Evolutionary conservation across 2,797 vertebrate species (phyloP), one percentile per base, ranked within the genome.

Genomic region (Meda fulgida): DNA sequence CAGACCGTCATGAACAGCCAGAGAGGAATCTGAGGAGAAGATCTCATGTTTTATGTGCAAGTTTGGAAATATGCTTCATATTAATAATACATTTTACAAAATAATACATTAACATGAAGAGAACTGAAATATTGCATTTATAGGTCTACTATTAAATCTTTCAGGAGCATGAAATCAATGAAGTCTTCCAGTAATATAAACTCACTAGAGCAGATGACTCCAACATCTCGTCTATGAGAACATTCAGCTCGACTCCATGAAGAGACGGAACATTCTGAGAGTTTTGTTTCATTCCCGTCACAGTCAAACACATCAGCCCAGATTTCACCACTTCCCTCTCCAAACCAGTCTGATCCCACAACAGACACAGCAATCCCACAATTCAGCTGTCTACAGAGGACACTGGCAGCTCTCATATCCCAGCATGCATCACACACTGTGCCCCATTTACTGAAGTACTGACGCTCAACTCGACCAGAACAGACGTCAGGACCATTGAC

Each of bases 301-400:
- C 55, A 60, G 26, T 60, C 55, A 60, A 60, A 60, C n/a, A 60
- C 55, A 60, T 60, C 55, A 60, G 55, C 55, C 55, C 55, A 60
- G n/a, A 60, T 60, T 60, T 60, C 10, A 60, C n/a, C n/a, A 60
- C n/a, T 55, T 55, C 53, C 51, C 53, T 55, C 53, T 55, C 53
- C 53, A 23, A 55, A 55, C 53, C 53, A 55, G 21, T 58, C 55
- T 58, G 53, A 58, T 58, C 53, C 53, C 53, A 55, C 21, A 55
- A 55, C 53, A 94, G 3, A 89, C 89, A 46, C 84, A 78, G 83
- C 58, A 60, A 60, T 60, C 58, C 93, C 90, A 6, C 94, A 95
- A 78, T 80, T 65, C 0, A 94, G 89, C 48, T 94, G 58, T 60
- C n/a, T 26, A 14, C 58, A 60, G n/a, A 60, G n/a, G 58, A 60